These are phyloP conservation scores for Sycophila texana DNA, from an alignment of 2,888 invertebrate genomes.

Conservation along the genomic window DNA sequence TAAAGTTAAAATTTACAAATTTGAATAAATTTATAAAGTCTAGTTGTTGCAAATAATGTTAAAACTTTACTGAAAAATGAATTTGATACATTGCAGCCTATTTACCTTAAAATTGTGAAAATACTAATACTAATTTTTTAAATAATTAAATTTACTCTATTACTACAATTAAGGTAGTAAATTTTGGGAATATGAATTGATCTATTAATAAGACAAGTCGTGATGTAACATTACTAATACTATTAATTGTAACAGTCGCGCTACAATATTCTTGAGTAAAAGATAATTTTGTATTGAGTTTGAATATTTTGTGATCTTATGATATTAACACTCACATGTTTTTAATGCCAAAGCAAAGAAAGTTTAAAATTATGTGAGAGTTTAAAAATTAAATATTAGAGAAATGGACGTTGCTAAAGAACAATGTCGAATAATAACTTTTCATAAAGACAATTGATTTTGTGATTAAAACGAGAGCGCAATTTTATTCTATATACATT, in stretches of 20 bases:
- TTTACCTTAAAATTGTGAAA: slow-evolving; percentile 10
- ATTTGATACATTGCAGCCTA: neutral
- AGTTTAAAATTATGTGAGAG: slow-evolving; percentile 4
- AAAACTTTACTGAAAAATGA: slow-evolving; percentile 27
- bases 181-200: slow-evolving; percentile 32
- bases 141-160: slow-evolving; percentile 20
- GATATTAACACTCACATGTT: slow-evolving; percentile 12
- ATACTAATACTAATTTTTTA: slow-evolving; percentile 34
- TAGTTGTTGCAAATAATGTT: slow-evolving; percentile 11
- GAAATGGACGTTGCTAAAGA: slow-evolving; percentile 9
- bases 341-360: slow-evolving; percentile 18
- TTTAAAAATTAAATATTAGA: slow-evolving; percentile 19
- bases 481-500: slow-evolving; percentile 35
- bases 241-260: too few species aligned
- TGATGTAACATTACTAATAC: too few species aligned
- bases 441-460: slow-evolving; percentile 11
- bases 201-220: slow-evolving; percentile 14
- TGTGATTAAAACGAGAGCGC: slow-evolving; percentile 6
- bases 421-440: slow-evolving; percentile 3
- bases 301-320: neutral
- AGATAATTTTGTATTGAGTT: neutral
- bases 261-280: too few species aligned
- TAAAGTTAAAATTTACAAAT: slow-evolving; percentile 2
- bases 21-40: neutral
- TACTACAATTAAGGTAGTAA: slow-evolving; percentile 17